phyloP scores from a whole-genome alignment of 2,797 vertebrate genomes.

The Anniella stebbinsi region DNA sequence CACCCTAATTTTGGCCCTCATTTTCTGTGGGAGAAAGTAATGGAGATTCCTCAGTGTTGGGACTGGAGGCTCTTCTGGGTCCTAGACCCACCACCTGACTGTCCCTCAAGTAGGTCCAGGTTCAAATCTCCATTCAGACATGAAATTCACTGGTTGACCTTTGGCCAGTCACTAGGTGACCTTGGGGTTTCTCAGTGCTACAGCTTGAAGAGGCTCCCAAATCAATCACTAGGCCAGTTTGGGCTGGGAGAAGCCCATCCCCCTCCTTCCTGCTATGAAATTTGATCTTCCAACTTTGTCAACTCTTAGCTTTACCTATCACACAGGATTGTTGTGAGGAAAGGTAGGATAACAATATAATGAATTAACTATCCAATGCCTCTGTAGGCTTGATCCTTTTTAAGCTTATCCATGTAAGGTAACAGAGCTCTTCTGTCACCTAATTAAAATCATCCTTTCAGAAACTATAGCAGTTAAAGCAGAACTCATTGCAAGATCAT shows the following conservation, averaged over 20 bases:
- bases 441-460: background rate
- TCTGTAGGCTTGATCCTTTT: background rate
- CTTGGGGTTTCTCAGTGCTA: background rate
- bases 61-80: background rate
- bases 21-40: background rate
- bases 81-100: background rate
- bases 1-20: too few species aligned
- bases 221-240: background rate
- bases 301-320: background rate
- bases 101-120: background rate
- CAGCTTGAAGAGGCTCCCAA: background rate
- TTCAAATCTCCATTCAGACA: background rate
- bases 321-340: background rate
- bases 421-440: too few species aligned
- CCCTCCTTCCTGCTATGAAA: background rate
- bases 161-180: background rate
- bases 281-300: background rate
- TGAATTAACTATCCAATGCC: background rate
- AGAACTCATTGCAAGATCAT: background rate
- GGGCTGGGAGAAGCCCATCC: background rate
- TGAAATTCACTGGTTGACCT: background rate
- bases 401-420: background rate
- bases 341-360: background rate
- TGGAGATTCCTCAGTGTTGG: background rate
- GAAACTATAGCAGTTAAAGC: background rate